A percentile compares a stretch with the other conserved stretches of the same genome.
phyloP scores from a whole-genome alignment of 2,888 invertebrate species.

The Andrena camellia region DNA sequence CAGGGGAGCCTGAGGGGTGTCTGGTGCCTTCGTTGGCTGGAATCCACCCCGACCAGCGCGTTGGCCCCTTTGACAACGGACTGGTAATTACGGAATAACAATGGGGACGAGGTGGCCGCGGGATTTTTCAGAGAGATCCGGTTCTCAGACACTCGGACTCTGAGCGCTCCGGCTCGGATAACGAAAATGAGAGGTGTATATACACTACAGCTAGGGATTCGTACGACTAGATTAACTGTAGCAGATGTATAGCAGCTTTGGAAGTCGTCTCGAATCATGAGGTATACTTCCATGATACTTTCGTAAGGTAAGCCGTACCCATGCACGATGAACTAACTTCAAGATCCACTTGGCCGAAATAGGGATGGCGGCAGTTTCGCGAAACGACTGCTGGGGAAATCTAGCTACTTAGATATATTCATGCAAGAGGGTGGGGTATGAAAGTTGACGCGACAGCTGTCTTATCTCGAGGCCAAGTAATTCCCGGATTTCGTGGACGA shows the following conservation, averaged over 20 bases:
- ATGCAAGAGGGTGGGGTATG: neutral
- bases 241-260: neutral
- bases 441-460: conserved; percentile 14
- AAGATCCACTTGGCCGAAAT: too few relatives aligned
- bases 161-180: neutral
- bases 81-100: conserved; percentile 47
- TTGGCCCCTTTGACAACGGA: conserved; percentile 34
- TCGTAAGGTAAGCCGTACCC: too few relatives aligned
- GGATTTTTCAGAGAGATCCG: conserved; percentile 14
- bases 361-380: too few relatives aligned
- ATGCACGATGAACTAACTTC: too few relatives aligned
- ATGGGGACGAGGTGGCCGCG: conserved; percentile 6
- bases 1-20: conserved; percentile 48
- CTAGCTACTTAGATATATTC: conserved; percentile 4
- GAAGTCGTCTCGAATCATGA: neutral
- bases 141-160: neutral
- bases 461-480: conserved; percentile 44
- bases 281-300: too few relatives aligned
- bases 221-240: neutral
- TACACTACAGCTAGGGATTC: neutral
- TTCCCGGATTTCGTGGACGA: conserved; percentile 43
- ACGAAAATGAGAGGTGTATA: conserved; percentile 5
- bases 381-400: neutral
- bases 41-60: conserved; percentile 41
- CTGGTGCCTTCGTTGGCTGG: conserved; percentile 53